A percentile compares a stretch with the other conserved stretches of the same genome.
phyloP scores from a whole-genome alignment of 2,888 invertebrate genomes.

The Caenorhabditis sp. region DNA sequence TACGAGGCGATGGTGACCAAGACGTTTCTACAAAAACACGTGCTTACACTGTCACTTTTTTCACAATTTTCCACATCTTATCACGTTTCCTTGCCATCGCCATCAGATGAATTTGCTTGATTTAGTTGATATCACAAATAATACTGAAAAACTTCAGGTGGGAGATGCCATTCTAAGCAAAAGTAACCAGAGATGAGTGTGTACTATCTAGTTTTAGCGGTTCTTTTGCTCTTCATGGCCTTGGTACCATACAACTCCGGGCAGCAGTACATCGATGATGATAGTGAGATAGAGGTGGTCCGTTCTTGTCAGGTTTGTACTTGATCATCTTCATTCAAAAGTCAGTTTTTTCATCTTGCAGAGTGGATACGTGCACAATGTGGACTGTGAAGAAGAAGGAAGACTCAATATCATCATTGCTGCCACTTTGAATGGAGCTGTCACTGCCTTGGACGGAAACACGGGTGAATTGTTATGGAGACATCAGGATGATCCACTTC shows the following conservation, averaged over 20 bases:
- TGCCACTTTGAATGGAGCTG: slow-evolving; percentile 54
- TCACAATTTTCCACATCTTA: slow-evolving; percentile 21
- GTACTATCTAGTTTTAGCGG: slow-evolving; percentile 63
- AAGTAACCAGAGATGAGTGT: slow-evolving; percentile 37
- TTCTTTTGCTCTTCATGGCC: slow-evolving; percentile 57
- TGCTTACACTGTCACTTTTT: slow-evolving; percentile 47
- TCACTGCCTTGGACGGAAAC: slow-evolving; percentile 61
- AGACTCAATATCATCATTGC: slow-evolving; percentile 50
- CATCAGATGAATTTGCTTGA: not conserved
- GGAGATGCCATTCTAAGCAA: slow-evolving; percentile 62
- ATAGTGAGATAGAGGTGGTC: slow-evolving; percentile 36
- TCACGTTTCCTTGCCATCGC: slow-evolving; percentile 37
- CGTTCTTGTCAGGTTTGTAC: slow-evolving; percentile 22
- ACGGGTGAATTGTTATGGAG: slow-evolving; percentile 59
- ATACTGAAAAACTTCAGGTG: slow-evolving; percentile 49
- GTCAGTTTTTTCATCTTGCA: slow-evolving; percentile 24
- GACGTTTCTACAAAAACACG: slow-evolving; percentile 56
- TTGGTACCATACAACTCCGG: slow-evolving; percentile 56
- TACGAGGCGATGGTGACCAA: slow-evolving; percentile 29
- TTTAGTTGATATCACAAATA: slow-evolving; percentile 5
- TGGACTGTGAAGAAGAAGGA: slow-evolving; percentile 28
- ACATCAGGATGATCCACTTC: slow-evolving; percentile 49
- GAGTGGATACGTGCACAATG: slow-evolving; percentile 32
- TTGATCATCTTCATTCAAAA: not conserved
- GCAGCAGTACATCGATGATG: slow-evolving; percentile 42